Conservation (phyloP, 2,888 invertebrate species). For the Chydorus sphaericus region DNA sequence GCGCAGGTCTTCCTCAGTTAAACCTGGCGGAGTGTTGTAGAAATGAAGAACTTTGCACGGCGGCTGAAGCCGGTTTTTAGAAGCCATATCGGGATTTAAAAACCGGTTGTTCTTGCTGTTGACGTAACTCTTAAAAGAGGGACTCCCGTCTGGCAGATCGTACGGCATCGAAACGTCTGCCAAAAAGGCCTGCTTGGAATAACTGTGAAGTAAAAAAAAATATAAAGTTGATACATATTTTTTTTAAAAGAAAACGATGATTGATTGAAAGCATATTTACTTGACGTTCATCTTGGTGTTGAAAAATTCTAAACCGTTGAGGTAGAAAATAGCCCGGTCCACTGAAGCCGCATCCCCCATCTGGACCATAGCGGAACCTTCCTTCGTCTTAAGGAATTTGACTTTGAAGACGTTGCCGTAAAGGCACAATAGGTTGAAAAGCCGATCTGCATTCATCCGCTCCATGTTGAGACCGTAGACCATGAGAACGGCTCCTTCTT, state of each 20-base stretch:
- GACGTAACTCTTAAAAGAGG: constrained; percentile 94
- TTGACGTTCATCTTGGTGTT: constrained; percentile 56
- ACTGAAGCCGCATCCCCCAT: constrained; percentile 93
- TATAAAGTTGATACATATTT: too few species aligned
- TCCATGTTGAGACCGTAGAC: constrained; percentile 90
- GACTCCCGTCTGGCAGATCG: constrained; percentile 84
- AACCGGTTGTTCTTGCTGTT: constrained; percentile 95
- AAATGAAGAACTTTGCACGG: constrained; percentile 56
- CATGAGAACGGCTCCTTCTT: constrained; percentile 88
- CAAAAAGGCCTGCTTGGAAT: constrained; percentile 85
- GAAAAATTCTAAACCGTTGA: constrained; percentile 77
- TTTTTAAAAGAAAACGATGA: too few species aligned
- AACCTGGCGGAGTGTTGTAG: constrained; percentile 94
- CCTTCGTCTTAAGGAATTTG: constrained; percentile 85
- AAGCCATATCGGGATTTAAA: constrained; percentile 86
- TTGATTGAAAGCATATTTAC: too few species aligned
- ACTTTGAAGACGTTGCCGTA: constrained; percentile 98
- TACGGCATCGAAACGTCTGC: constrained; percentile 95
- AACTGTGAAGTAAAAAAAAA: too few species aligned
- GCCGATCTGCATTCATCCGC: constrained; percentile 84
- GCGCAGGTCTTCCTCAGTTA: constrained; percentile 78
- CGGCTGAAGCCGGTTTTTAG: constrained; percentile 74
- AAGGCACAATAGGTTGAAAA: constrained; percentile 96
- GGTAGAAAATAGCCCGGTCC: constrained; percentile 84
- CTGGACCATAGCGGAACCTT: constrained; percentile 98